Evolutionary conservation across 2,888 invertebrate genomes (phyloP), one percentile per base, ranked within the genome.

Genomic region (Cordylochernes scorpioides): DNA sequence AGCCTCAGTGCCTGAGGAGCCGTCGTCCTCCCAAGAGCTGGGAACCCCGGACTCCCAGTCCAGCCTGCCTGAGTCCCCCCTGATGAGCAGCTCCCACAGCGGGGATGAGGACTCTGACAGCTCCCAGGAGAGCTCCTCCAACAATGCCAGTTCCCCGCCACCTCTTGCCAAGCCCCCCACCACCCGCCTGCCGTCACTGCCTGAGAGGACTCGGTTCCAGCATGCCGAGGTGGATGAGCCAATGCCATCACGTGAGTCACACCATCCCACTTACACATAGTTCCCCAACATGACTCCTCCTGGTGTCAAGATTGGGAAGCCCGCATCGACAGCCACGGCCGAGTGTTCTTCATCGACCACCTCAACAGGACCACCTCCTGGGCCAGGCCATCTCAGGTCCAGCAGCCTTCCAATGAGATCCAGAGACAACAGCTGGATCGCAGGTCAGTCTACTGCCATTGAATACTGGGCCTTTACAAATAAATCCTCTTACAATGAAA

Each of bases 271-370:
- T 19, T 19, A 19, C n/a, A 19, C 19, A 19, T 19, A 19, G 19
- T 19, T 19, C 19, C 19, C 8, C 8, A 19, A 9, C 8, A 19
- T 19, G n/a, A 19, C 8, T 19, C 8, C 19, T 19, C 19, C n/a
- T n/a, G n/a, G 19, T 9, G 8, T 9, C 19, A 19, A 67, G 86
- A 84, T 15, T 94, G 91, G 91, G 91, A 94, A 57, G 86, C 88
- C 1, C 66, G 91, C 33, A 77, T 88, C 60, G 94, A 94, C 52
- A 78, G 77, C 43, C 84, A 88, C 50, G 91, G 91, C 0, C 65
- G 94, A 19, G 74, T 88, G 32, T 91, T 94, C 53, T 94, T 91
- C 56, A 86, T 94, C 34, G 91, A 94, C 57, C 94, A 94, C 51
- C 65, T 75, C n/a, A 82, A 82, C 46, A 64, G 88, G 18, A 82